Evolutionary conservation across 1,140 invertebrate species (phyloP), one percentile per base, ranked within the genome.

Genomic region (Musca vetustissima): DNA sequence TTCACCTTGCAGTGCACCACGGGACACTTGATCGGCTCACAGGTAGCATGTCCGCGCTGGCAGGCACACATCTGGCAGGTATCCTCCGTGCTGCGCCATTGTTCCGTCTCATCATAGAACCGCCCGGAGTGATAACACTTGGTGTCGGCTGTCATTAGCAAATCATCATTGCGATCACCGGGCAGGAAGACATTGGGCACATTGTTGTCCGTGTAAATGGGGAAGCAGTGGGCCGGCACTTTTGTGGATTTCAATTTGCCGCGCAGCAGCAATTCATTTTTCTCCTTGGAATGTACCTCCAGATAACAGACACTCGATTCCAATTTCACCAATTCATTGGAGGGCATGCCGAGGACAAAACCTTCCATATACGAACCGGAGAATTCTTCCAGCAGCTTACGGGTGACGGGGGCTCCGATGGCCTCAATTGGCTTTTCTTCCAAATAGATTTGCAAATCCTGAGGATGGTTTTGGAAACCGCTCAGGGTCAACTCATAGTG

Each of bases 61-160:
- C 93, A 95, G 67, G 89, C 90, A 75, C 94, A 97, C 88, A 94
- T 95, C 43, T 88, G 88, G 77, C 95, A 97, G 0, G 89, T 87
- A 79, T 95, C 89, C 28, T 88, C 83, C 32, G 85, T 85, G 0
- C 90, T 89, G 59, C 88, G 90, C 94, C 94, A 97, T 73, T 93
- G 91, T n/a, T 89, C 87, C 14, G 93, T 93, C 71, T 95, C 92
- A 71, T 93, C 90, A 76, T 92, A 92, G 74, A 91, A 92, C 69
- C 86, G 85, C 0, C 86, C 88, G 19, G 89, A 88, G 72, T 92
- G 88, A 72, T 87, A 91, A 75, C 92, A 93, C 47, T 87, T 86
- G 15, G 84, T 81, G 21, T 86, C 84, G 0, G 82, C 75, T 0
- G 76, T 82, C 0, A 84, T 78, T 17, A 84, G 76, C 4, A 85